These are phyloP conservation scores for Scaptomyza reducta DNA, from an alignment of 2,888 invertebrate genomes.

Conservation along the genomic window DNA sequence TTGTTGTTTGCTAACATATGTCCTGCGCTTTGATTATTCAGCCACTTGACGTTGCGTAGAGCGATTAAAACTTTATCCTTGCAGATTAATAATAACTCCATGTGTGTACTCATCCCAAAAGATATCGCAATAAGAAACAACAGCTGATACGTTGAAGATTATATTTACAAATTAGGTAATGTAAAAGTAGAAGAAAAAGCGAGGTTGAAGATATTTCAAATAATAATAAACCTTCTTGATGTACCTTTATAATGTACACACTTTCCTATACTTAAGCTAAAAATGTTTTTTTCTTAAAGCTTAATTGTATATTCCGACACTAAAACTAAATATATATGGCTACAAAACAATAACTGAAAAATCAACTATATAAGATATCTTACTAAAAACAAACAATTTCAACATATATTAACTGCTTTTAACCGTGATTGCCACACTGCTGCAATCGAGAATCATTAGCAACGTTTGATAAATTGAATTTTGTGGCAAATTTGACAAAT, in stretches of 20 bases:
- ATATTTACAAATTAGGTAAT: no score
- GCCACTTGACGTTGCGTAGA: conserved; percentile 30
- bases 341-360: no score
- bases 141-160: not conserved
- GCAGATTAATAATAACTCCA: not conserved
- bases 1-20: conserved; percentile 26
- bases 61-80: conserved; percentile 41
- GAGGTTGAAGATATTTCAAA: no score
- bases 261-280: no score
- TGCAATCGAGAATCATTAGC: conserved; percentile 67
- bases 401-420: conserved; percentile 12
- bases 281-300: no score
- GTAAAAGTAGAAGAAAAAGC: no score
- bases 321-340: no score
- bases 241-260: no score
- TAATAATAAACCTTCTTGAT: no score
- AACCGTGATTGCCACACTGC: not conserved
- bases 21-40: conserved; percentile 50
- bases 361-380: not conserved
- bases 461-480: conserved; percentile 73
- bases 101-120: not conserved
- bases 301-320: no score
- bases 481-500: conserved; percentile 69
- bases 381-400: not conserved
- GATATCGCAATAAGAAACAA: not conserved